Base-by-base conservation (phyloP, 2,797 vertebrate genomes). In the Argentina silus region DNA sequence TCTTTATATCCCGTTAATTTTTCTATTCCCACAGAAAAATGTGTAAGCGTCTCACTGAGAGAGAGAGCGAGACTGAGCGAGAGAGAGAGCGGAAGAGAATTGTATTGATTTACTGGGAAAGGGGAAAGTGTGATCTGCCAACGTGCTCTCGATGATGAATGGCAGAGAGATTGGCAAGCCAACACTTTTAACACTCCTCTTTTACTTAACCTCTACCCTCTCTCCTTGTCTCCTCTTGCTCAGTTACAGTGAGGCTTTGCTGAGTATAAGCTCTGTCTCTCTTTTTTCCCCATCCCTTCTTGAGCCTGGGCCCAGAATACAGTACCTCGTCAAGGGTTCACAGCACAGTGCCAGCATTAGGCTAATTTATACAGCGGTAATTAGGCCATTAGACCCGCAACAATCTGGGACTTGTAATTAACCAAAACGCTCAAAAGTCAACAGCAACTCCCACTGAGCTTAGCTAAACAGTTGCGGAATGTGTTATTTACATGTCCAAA, bases 401-500 rank as follows among this genome's bases (percentile, higher is more conserved):
- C 92, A 93, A 90, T 93, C 89, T 91, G 91, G 90, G 91, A 90
- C 87, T n/a, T 79, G 83, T 92, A 92, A 94, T 95, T 93, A 93
- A 91, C 90, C 90, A 91, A 91, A 94, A 85, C 82, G 84, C 88
- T 91, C 81, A 88, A 90, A 92, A 93, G 90, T 92, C 90, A 91
- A 91, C 89, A 89, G 81, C 87, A 90, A 92, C 88, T 92, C 91
- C 91, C 90, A 84, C 80, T 77, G 91, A 91, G 92, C 88, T 88
- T 75, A 75, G 84, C 90, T 87, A 82, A 89, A 91, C 90, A 91
- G 84, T 87, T 79, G 69, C 83, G 51, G 59, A 87, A 91, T 90
- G 88, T 90, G 91, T 90, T 93, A 87, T 92, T 94, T 93, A 92
- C 91, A 93, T 87, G 88, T 90, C 82, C 87, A 86, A 91, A 89